phyloP scores from a whole-genome alignment of 1,140 invertebrate genomes.

The Rhyzopertha dominica region DNA sequence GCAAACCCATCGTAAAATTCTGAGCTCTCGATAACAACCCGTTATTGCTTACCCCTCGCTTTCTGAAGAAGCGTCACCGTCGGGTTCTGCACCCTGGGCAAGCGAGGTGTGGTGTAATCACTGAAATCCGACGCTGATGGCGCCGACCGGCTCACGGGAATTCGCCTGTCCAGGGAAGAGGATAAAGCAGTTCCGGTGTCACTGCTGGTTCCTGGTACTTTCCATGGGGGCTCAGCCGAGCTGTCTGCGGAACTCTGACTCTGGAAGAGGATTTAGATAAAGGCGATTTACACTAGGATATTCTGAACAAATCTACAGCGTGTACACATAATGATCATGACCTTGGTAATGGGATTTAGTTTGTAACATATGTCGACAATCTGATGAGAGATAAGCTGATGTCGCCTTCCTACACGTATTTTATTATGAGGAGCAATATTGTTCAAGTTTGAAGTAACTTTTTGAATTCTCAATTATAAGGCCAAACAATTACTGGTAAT shows the following conservation, averaged over 20 bases:
- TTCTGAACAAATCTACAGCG: no score
- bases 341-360: no score
- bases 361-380: no score
- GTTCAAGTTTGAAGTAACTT: no score
- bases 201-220: slow-evolving; percentile 28
- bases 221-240: slow-evolving; percentile 44
- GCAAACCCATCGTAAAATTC: slow-evolving; percentile 15
- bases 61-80: slow-evolving; percentile 84
- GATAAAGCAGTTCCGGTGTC: slow-evolving; percentile 32
- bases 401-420: no score
- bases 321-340: no score
- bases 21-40: neutral
- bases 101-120: slow-evolving; percentile 47
- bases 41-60: slow-evolving; percentile 69
- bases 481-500: no score
- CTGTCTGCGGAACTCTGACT: slow-evolving; percentile 17
- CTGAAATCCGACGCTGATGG: slow-evolving; percentile 58
- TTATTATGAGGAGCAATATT: no score
- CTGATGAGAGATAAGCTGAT: no score
- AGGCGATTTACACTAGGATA: no score
- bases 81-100: slow-evolving; percentile 80
- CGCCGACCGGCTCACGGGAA: slow-evolving; percentile 61
- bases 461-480: no score
- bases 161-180: slow-evolving; percentile 49
- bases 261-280: no score